Evolutionary conservation across 2,797 vertebrate species (phyloP), one percentile per base, ranked within the genome.

Genomic region (Arrhamphus sclerolepis): DNA sequence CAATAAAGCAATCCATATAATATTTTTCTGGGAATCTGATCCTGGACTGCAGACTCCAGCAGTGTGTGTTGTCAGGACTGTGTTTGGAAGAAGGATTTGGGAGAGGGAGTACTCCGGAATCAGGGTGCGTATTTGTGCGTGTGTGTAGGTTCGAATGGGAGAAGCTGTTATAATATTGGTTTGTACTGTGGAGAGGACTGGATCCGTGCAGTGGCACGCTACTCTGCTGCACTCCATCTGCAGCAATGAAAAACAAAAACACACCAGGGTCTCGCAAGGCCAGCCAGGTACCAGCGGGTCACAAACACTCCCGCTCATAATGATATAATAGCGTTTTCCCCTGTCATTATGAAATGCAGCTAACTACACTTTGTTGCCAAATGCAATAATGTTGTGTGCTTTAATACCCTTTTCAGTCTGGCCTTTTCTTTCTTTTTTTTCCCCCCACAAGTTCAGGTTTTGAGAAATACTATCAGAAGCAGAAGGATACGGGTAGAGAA

Each of bases 111-210:
- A 38, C 66, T 82, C 62, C 41, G 21, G 74, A 78, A 62, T 73
- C 43, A 0, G 49, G 22, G 62, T 48, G 66, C 46, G 63, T 61
- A 8, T 72, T 38, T 70, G 34, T 63, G 48, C 54, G 61, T 61
- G 75, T 60, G 54, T 56, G 55, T 61, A 40, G 18, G 7, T 70
- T 46, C 64, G 70, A 78, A 74, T 67, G 57, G 71, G 76, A 71
- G 81, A 86, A 80, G 83, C 75, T 82, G 81, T 82, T 89, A 85
- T 63, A 83, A 89, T 89, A 86, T 88, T 80, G 81, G 72, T 89
- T 80, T 83, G 82, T 82, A 31, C 85, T 70, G 48, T 4, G 56
- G 70, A 74, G 66, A 71, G 71, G 0, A 9, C 22, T 34, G 70
- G 46, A 82, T 72, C 46, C 64, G 46, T 48, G 69, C 80, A 56